These are phyloP conservation scores for Scrobipalpa costella DNA, from an alignment of 2,888 invertebrate species.

Conservation along the genomic window DNA sequence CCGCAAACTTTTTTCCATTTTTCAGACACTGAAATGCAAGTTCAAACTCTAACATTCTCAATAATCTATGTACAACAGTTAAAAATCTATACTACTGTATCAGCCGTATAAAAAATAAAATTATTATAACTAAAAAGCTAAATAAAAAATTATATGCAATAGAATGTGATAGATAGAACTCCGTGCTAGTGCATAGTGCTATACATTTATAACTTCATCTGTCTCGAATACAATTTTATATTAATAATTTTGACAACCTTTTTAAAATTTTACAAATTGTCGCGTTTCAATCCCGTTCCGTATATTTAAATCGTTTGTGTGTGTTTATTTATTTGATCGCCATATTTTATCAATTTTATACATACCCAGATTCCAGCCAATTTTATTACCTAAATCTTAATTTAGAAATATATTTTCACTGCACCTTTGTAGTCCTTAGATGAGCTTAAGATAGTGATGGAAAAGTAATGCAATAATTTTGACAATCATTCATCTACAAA, in stretches of 20 bases:
- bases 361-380: neutral
- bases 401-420: neutral
- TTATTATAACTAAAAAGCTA: conserved; percentile 25
- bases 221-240: neutral
- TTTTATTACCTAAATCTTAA: neutral
- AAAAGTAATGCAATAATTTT: neutral
- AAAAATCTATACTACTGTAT: conserved; percentile 27
- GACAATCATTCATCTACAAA: conserved; percentile 2
- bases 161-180: neutral
- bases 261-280: neutral
- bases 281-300: neutral
- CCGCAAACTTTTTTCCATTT: conserved; percentile 79
- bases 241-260: conserved; percentile 2
- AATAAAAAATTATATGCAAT: conserved; percentile 9
- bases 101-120: conserved; percentile 30
- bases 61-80: conserved; percentile 44
- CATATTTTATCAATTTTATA: neutral
- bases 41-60: conserved; percentile 75
- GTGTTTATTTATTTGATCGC: neutral
- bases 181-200: conserved; percentile 1
- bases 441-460: neutral
- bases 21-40: conserved; percentile 79
- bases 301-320: neutral
- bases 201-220: neutral
- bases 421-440: conserved; percentile 4